Evolutionary conservation across 2,888 invertebrate species (phyloP).

Genomic region (Candidula unifasciata): DNA sequence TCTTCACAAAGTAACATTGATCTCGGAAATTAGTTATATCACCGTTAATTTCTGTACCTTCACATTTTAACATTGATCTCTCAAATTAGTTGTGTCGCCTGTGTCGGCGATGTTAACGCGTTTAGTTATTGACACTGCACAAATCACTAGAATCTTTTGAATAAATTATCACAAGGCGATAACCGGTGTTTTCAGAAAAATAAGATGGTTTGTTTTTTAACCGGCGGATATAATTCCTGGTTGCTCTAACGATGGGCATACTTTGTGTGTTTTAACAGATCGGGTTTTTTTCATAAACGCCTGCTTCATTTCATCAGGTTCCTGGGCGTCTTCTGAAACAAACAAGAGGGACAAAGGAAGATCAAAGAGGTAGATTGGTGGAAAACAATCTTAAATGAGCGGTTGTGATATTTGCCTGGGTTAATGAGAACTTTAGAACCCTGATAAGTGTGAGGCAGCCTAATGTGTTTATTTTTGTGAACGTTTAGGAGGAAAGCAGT

Average conservation of each 20-base stretch:
- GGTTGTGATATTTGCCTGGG: conserved; percentile 1
- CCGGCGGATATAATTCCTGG: background rate
- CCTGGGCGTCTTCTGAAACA: background rate
- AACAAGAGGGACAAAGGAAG: background rate
- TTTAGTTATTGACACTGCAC: conserved; percentile 3
- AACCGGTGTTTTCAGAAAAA: background rate
- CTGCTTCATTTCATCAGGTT: background rate
- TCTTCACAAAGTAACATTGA: conserved; percentile 1
- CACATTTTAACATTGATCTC: conserved; percentile 1
- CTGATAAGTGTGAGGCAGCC: background rate
- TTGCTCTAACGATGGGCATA: background rate
- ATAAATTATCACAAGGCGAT: background rate
- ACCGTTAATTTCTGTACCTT: conserved; percentile 33
- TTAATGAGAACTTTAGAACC: conserved; percentile 22
- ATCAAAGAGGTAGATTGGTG: background rate
- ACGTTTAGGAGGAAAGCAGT: background rate
- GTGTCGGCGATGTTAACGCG: background rate
- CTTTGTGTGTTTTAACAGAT: background rate
- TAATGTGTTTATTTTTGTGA: background rate
- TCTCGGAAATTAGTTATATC: conserved; percentile 16
- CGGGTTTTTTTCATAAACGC: background rate
- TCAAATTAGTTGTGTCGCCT: conserved; percentile 2
- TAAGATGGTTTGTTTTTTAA: background rate
- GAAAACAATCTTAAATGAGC: conserved; percentile 1
- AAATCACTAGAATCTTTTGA: background rate